Base-by-base conservation (phyloP, 1,140 invertebrate species). In the Drosophila sproati region DNA sequence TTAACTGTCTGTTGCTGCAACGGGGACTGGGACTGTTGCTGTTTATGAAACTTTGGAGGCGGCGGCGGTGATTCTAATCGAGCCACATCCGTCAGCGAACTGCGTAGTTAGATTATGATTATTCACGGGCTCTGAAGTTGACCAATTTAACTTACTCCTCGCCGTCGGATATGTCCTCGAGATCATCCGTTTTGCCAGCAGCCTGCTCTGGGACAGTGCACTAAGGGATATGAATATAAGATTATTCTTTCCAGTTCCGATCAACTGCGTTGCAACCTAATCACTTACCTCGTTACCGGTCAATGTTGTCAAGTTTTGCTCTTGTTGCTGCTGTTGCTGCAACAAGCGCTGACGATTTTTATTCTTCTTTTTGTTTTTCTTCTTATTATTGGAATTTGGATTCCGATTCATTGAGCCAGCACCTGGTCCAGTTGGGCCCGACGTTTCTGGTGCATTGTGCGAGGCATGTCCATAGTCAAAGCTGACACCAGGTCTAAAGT, bases 401-500 rank as follows among this genome's bases (percentile, higher is more conserved):
- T 54, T 79, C 5, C 43, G 47, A 63, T 69, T 54, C 7, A 45
- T 37, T 4, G 45, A 6, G 2, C 29, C 54, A 54, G 29, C 75
- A 32, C 28, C 62, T 7, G 29, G 28, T n/a, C 29, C 76, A 20
- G 31, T 55, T 35, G 37, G 34, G 6, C 31, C 45, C 31, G 54
- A 8, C 5, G 10, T 5, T 5, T 34, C 41, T n/a, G 37, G 10
- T 20, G 4, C 32, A 41, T 35, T 57, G 6, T 48, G 47, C 8
- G 94, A 94, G 64, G 92, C 93, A 76, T 95, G 94, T 72, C 94
- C 93, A 76, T 95, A 95, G 56, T 95, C 94, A 91, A 95, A 94
- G 51, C 93, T 95, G 87, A 94, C 94, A 2, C 94, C 93, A 8
- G 94, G 94, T 50, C 73, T 71, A 60, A 80, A 92, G 3, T 90